Percentiles rank a stretch among this genome's conserved stretches.
phyloP scores from a whole-genome alignment of 2,797 vertebrate genomes.

The Chaenodraco wilsoni region DNA sequence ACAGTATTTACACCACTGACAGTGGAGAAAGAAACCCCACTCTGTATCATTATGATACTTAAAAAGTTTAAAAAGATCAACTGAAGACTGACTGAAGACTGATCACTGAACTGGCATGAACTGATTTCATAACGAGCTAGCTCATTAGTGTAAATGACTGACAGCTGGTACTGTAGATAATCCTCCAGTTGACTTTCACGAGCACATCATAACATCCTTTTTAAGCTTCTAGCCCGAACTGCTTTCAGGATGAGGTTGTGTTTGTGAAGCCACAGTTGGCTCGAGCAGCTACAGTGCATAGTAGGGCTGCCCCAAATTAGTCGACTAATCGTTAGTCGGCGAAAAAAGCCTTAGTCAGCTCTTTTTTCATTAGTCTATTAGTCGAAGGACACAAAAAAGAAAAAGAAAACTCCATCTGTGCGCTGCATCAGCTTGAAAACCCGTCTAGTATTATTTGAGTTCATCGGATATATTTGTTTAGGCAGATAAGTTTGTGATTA shows the following conservation, averaged over 20 bases:
- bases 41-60: background rate
- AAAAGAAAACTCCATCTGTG: too few species aligned
- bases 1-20: background rate
- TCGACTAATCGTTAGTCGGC: too few species aligned
- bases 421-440: too few species aligned
- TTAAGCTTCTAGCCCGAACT: background rate
- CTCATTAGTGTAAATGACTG: background rate
- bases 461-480: background rate
- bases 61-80: too few species aligned
- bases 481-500: background rate
- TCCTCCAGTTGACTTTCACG: background rate
- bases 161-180: background rate
- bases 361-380: too few species aligned
- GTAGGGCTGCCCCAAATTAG: too few species aligned
- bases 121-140: background rate
- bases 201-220: background rate
- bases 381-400: too few species aligned
- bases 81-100: background rate
- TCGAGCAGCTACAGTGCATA: background rate
- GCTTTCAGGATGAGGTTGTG: too few species aligned
- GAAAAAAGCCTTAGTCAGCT: too few species aligned
- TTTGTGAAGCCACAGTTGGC: too few species aligned
- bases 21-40: too few species aligned
- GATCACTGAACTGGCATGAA: background rate
- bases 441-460: background rate